Base-by-base conservation (phyloP, 2,797 vertebrate species). In the Spizella passerina region DNA sequence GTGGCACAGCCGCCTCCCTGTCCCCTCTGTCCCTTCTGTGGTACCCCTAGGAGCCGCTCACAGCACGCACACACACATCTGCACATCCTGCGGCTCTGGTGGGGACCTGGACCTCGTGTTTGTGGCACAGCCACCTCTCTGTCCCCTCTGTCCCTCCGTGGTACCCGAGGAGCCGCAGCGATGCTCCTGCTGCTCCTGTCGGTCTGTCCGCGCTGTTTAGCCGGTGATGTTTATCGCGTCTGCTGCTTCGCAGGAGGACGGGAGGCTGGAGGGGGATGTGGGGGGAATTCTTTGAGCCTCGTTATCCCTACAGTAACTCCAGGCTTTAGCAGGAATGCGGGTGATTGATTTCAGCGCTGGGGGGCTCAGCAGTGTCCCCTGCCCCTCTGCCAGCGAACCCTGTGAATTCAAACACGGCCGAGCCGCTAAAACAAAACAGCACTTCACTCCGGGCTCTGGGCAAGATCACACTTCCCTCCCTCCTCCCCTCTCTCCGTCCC, bases 401-500 rank as follows among this genome's bases (percentile, higher is more conserved):
- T 92, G 98, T 49, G 97, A 95, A 93, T 96, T 65, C 86, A 97
- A 98, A 98, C 98, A 95, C 50, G 1, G 15, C 88, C 78, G 83
- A 83, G 93, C 96, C 34, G 96, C 97, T 76, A 93, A 96, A 96
- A 97, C 94, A 97, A 97, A 98, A 97, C 98, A 95, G 97, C 96
- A 94, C 98, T 96, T 90, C 94, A 88, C 96, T 89, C 46, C 73
- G 68, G 96, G 94, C 96, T 96, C 97, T 97, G 97, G 98, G 92
- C 97, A 97, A 93, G 97, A 96, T 93, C 96, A 95, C 94, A 86
- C 95, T 85, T 73, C 82, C 71, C 64, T 69, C 34, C 95, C 59
- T 49, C 12, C 59, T 29, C 32, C 22, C 32, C 32, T 26, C 44
- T 2, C 32, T n/a, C 65, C 34, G n/a, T 53, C 46, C 65, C 68